These are phyloP conservation scores for Dryocosmus kuriphilus DNA, from an alignment of 2,888 invertebrate genomes.

Conservation along the genomic window DNA sequence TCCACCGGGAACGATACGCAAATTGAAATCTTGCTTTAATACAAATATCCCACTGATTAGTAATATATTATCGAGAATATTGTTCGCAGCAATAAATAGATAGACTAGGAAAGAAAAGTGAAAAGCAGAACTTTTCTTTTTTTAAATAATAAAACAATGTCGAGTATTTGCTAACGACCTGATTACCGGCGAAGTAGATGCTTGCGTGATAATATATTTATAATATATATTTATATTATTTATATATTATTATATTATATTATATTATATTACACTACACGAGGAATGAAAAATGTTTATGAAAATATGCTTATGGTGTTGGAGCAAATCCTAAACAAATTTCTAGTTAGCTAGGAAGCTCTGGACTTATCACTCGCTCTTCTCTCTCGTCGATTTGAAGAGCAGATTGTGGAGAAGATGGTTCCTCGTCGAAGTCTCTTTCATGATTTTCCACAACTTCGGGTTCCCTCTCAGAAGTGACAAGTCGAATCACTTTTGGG, in stretches of 20 bases:
- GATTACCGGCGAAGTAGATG: conserved; percentile 22
- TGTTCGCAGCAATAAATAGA: neutral
- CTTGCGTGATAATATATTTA: neutral
- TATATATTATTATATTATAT: neutral
- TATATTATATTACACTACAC: conserved; percentile 29
- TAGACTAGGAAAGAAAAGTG: conserved; percentile 25
- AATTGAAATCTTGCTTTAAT: conserved; percentile 3
- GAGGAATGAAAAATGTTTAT: conserved; percentile 39
- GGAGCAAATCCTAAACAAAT: conserved; percentile 41
- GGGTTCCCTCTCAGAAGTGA: neutral
- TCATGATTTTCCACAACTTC: conserved; percentile 36
- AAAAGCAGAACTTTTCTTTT: neutral
- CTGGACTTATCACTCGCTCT: conserved; percentile 52
- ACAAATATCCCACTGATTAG: neutral
- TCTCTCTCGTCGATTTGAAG: conserved; percentile 54
- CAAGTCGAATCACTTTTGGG: neutral
- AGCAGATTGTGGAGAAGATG: conserved; percentile 37
- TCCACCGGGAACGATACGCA: neutral
- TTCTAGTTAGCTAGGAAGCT: conserved; percentile 59
- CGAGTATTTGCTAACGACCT: conserved; percentile 16
- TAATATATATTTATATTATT: neutral
- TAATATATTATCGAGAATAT: conserved; percentile 1
- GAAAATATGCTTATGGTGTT: conserved; percentile 30
- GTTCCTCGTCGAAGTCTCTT: conserved; percentile 50
- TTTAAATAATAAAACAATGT: neutral